Evolutionary conservation across 2,797 vertebrate genomes (phyloP).

Genomic region (Carcharodon carcharias): DNA sequence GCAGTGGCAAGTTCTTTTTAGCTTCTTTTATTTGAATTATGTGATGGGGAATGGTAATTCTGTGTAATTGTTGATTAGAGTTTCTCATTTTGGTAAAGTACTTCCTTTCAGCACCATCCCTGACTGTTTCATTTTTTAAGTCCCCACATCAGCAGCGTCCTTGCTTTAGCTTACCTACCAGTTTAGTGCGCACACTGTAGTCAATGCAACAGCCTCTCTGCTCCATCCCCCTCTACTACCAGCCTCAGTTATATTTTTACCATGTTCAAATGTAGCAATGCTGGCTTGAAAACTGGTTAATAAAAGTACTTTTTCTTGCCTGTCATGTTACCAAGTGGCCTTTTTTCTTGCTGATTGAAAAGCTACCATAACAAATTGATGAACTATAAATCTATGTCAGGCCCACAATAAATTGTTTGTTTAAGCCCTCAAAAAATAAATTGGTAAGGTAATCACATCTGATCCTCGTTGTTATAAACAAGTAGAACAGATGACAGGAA

Average conservation of each 20-base stretch:
- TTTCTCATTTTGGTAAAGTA: neutral
- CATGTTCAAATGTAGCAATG: neutral
- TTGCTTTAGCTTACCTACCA: neutral
- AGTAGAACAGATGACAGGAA: neutral
- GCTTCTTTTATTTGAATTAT: neutral
- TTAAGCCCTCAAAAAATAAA: neutral
- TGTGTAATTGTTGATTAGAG: too few relatives aligned
- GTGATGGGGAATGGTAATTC: neutral
- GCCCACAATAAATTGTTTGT: neutral
- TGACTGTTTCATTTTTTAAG: neutral
- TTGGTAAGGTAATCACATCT: neutral
- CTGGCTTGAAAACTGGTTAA: neutral
- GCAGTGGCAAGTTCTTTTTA: too few relatives aligned
- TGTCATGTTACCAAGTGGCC: neutral
- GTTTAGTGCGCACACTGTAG: neutral
- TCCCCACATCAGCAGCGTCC: neutral
- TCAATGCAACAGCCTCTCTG: neutral
- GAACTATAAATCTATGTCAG: neutral
- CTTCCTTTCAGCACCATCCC: neutral
- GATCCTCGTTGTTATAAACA: neutral
- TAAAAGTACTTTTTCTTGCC: neutral
- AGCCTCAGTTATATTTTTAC: neutral
- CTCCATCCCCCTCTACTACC: neutral
- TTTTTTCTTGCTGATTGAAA: neutral
- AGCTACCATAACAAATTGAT: neutral